phyloP scores from a whole-genome alignment of 64 coral and sea anemone species.

The Pachyseris speciosa region DNA sequence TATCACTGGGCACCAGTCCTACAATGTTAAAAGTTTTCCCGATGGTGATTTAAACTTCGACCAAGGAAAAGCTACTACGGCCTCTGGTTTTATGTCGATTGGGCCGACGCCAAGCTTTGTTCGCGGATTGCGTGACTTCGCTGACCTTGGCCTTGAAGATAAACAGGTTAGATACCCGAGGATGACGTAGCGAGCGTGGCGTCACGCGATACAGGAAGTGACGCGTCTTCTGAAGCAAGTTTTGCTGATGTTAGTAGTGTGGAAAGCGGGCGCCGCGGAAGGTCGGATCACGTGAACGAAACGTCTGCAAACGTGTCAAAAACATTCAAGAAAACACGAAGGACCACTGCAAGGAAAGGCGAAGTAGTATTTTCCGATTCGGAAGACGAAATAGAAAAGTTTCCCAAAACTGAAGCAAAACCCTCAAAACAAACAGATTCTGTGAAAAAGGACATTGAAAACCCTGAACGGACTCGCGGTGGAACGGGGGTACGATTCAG shows the following conservation, averaged over 20 bases:
- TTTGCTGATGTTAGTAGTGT: constrained; percentile 93
- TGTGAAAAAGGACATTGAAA: neutral
- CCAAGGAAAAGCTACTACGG: neutral
- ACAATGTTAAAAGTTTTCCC: neutral
- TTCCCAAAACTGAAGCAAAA: neutral
- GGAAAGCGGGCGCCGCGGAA: constrained; percentile 52
- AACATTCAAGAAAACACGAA: neutral
- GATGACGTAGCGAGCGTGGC: constrained; percentile 22
- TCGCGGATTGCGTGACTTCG: constrained; percentile 80
- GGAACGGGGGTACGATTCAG: constrained; percentile 88
- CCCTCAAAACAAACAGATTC: neutral
- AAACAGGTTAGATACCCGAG: neutral
- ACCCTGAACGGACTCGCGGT: neutral
- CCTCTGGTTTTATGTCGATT: constrained; percentile 19
- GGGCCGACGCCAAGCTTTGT: constrained; percentile 84
- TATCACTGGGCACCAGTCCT: constrained; percentile 29
- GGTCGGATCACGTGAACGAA: constrained; percentile 10
- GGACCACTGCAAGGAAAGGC: neutral
- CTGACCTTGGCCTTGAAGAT: constrained; percentile 40
- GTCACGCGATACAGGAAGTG: constrained; percentile 63
- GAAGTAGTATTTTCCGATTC: constrained; percentile 41
- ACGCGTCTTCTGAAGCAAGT: constrained; percentile 88
- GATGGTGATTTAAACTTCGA: neutral
- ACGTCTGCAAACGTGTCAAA: constrained; percentile 25
- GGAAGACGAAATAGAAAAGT: constrained; percentile 34